A percentile compares a stretch with the other conserved stretches of the same genome.
Evolutionary conservation across 2,888 invertebrate species (phyloP).

Genomic region (Cosmopolites sordidus): DNA sequence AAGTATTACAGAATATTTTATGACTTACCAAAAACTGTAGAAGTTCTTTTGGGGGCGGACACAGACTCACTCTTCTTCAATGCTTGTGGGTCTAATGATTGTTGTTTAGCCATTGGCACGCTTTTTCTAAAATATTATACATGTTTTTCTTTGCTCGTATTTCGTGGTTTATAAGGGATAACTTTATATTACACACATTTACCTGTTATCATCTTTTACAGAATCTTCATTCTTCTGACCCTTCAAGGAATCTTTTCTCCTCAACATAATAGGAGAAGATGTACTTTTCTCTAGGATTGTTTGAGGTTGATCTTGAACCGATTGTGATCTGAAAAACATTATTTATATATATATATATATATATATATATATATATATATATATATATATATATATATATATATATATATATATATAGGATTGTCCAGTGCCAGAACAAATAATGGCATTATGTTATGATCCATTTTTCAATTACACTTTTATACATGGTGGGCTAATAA

Average conservation of each 20-base stretch:
- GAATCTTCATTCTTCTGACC: conserved; percentile 53
- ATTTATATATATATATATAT: not conserved
- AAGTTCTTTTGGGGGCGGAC: conserved; percentile 75
- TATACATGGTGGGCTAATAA: no score
- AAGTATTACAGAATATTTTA: not conserved
- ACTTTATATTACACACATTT: no score
- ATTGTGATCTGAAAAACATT: conserved; percentile 60
- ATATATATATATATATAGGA: no score
- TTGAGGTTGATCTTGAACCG: conserved; percentile 51
- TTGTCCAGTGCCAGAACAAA: no score
- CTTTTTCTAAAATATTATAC: conserved; percentile 39
- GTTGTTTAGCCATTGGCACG: conserved; percentile 49
- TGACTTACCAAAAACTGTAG: conserved; percentile 73
- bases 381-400: not conserved
- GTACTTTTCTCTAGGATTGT: conserved; percentile 56
- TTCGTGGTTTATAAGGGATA: no score
- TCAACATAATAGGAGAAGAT: conserved; percentile 68
- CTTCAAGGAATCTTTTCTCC: conserved; percentile 68
- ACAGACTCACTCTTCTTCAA: conserved; percentile 49
- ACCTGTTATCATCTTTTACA: conserved; percentile 44
- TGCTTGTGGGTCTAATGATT: conserved; percentile 50
- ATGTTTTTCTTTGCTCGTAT: no score
- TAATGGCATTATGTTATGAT: no score
- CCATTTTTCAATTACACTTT: no score
- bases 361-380: not conserved